These are phyloP conservation scores for Zaprionus camerounensis DNA, from an alignment of 1,140 invertebrate genomes.

Conservation along the genomic window DNA sequence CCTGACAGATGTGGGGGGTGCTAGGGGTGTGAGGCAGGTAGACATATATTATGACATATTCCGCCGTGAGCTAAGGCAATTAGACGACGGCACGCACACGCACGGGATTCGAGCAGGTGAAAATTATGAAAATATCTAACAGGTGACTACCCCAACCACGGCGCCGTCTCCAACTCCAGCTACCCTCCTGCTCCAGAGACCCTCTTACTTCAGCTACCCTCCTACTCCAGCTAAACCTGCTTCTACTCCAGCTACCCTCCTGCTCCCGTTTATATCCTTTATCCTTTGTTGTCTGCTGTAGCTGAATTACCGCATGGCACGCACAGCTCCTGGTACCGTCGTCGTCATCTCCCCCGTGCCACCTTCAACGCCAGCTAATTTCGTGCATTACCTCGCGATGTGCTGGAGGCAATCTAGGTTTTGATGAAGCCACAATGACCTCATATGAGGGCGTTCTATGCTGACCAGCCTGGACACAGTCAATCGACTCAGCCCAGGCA, in stretches of 20 bases:
- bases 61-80: conserved; percentile 57
- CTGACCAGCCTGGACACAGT: conserved; percentile 29
- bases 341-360: conserved; percentile 30
- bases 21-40: neutral
- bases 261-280: neutral
- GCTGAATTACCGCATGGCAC: conserved; percentile 62
- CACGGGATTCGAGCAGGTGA: conserved; percentile 64
- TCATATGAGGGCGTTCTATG: conserved; percentile 47
- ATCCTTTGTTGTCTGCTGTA: conserved; percentile 74
- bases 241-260: neutral
- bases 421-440: conserved; percentile 60
- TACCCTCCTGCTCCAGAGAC: neutral
- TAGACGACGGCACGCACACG: conserved; percentile 49
- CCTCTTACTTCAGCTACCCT: neutral
- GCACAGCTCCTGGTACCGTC: conserved; percentile 59
- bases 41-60: conserved; percentile 6
- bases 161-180: neutral
- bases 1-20: neutral
- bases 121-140: conserved; percentile 79
- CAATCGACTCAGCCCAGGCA: conserved; percentile 52
- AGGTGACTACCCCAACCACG: conserved; percentile 29
- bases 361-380: conserved; percentile 54
- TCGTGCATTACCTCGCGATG: conserved; percentile 48
- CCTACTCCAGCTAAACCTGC: neutral
- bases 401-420: conserved; percentile 12